phyloP scores from a whole-genome alignment of 2,797 vertebrate species.

The Paedocypris micromegethes region DNA sequence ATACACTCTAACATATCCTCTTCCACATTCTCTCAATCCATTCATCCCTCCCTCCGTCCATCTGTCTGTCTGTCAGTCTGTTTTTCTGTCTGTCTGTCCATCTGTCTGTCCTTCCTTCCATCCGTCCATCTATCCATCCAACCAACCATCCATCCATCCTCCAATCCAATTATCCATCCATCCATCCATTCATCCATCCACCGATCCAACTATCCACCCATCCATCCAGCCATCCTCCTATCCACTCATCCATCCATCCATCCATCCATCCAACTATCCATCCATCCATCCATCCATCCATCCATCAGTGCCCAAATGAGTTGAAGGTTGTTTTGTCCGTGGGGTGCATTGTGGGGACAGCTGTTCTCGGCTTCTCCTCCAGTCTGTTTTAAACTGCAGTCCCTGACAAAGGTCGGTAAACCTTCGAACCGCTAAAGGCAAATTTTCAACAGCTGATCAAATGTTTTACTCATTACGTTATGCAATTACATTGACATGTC shows the following conservation, averaged over 20 bases:
- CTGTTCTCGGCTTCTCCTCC: constrained; percentile 38
- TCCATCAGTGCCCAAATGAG: background rate
- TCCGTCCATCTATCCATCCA: background rate
- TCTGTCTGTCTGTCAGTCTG: background rate
- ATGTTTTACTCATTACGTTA: constrained; percentile 33
- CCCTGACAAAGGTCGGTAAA: constrained; percentile 5
- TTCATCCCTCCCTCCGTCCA: background rate
- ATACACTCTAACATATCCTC: constrained; percentile 25
- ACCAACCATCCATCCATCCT: background rate
- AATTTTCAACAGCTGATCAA: constrained; percentile 38
- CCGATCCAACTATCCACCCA: background rate
- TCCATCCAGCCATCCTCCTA: background rate
- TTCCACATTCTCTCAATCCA: background rate
- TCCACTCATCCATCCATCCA: background rate
- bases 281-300: background rate
- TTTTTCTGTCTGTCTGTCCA: background rate
- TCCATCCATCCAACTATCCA: background rate
- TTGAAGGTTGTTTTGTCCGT: constrained; percentile 36
- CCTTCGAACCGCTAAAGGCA: constrained; percentile 9
- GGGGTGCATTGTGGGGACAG: constrained; percentile 32
- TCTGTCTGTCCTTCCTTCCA: background rate
- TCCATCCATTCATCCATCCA: background rate
- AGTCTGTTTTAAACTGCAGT: constrained; percentile 14
- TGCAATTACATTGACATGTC: constrained; percentile 11
- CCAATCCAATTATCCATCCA: background rate